Evolutionary conservation across 1,140 invertebrate genomes (phyloP), one percentile per base, ranked within the genome.

Genomic region (Mycetomoellerius zeteki): DNA sequence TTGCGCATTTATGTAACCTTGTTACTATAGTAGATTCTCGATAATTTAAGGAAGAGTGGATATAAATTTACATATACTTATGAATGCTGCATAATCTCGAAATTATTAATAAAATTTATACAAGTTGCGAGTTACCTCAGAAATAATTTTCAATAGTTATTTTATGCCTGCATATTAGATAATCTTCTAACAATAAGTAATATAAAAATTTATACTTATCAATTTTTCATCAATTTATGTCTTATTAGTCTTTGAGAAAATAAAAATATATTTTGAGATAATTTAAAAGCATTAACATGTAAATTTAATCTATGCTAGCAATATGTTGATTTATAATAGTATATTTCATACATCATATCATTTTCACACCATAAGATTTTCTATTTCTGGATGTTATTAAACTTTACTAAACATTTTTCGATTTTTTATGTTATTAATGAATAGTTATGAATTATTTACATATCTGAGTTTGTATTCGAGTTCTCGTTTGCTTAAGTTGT

Each of bases 1-100:
- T 71, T 71, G 33, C 37, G 50, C 30, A 71, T 58, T 43, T 58
- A 43, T 81, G 78, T 71, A n/a, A 84, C 43, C 56, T n/a, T 72
- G 27, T 82, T 47, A 5, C n/a, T 60, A 19, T 33, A 58, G 37
- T 72, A 62, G 19, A 60, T 58, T 62, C 52, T 75, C 21, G 69
- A 84, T 73, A 33, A 43, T 24, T 43, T 30, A 50, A 21, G 14
- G n/a, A 72, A 82, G 19, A 52, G 14, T 60, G 27, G 30, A 58
- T 60, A 14, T 60, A 33, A 60, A 60, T 69, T 27, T 67, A 14
- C 10, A 67, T n/a, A 43, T 21, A 14, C 7, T 33, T 33, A 43
- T 14, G 2, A 43, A 43, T 4, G 19, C 58, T 64, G 5, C 8
- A n/a, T 21, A 47, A 24, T 50, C 7, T 47, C 0, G 16, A 47